Percentiles rank a stretch among this genome's conserved stretches.
phyloP scores from a whole-genome alignment of 2,888 invertebrate species.

The Trachelus tabidus region DNA sequence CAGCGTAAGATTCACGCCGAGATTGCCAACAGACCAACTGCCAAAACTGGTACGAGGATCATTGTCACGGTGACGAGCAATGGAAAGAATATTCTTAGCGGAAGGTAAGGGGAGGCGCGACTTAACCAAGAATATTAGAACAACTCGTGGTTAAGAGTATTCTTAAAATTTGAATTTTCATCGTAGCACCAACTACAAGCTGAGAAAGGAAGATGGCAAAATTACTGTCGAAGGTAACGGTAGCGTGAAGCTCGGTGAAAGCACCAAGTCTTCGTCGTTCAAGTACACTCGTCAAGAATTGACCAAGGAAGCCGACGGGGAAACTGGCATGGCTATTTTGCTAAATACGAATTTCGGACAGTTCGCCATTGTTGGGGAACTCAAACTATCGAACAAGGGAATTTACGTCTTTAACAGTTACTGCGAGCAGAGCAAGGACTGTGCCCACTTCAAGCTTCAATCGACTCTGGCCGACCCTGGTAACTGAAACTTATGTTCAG shows the following conservation, averaged over 20 bases:
- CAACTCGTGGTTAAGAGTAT: neutral
- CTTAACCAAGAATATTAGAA: slow-evolving; percentile 21
- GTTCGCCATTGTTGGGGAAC: slow-evolving; percentile 77
- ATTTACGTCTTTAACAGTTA: slow-evolving; percentile 78
- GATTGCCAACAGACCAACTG: slow-evolving; percentile 72
- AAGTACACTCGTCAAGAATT: slow-evolving; percentile 77
- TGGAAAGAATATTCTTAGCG: slow-evolving; percentile 76
- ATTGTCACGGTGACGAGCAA: slow-evolving; percentile 74
- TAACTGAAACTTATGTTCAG: slow-evolving; percentile 30
- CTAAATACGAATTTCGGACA: slow-evolving; percentile 78
- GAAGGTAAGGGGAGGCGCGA: slow-evolving; percentile 68
- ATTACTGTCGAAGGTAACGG: slow-evolving; percentile 82
- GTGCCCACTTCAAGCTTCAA: slow-evolving; percentile 79
- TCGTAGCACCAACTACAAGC: slow-evolving; percentile 74
- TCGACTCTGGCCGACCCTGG: slow-evolving; percentile 63
- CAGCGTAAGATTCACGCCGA: slow-evolving; percentile 75
- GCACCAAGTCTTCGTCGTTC: slow-evolving; percentile 78
- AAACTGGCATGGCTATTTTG: slow-evolving; percentile 76
- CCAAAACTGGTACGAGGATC: slow-evolving; percentile 72
- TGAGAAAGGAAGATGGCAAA: slow-evolving; percentile 77
- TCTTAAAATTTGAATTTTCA: slow-evolving; percentile 12
- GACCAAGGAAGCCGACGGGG: slow-evolving; percentile 71
- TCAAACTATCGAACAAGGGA: slow-evolving; percentile 79
- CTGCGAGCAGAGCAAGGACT: slow-evolving; percentile 84
- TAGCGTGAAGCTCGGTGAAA: slow-evolving; percentile 76